Evolutionary conservation across 2,797 vertebrate genomes (phyloP), one percentile per base, ranked within the genome.

Genomic region (Babyrousa celebensis): DNA sequence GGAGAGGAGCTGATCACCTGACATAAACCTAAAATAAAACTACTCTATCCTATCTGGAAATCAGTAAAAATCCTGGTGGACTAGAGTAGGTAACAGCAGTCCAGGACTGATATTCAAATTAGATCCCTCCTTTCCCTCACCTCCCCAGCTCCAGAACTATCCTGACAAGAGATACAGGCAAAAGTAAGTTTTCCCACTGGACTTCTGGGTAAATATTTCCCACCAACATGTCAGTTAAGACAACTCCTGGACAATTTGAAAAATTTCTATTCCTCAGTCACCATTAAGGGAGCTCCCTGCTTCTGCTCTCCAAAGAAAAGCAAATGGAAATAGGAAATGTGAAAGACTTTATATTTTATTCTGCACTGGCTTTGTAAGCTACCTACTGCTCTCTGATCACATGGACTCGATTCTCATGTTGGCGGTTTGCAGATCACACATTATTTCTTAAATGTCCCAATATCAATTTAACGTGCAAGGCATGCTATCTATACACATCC

Each of bases 1-100:
- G 60, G 20, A 85, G 32, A 95, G 27, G 21, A 40, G 14, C 40
- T 78, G 32, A 72, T 85, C 16, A 72, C 71, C 29, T 90, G 62
- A 80, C 60, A 56, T 75, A 83, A 86, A 84, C 16, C 12, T 54
- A 84, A 74, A 74, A 72, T 43, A 12, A 93, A 88, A 89, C 12
- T 74, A 88, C 17, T 54, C 36, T 60, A n/a, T 48, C 1, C 6
- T 62, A 71, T 27, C 40, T 85, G 29, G 43, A 96, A 96, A 85
- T 43, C 65, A 79, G 1, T 65, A 70, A 77, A 92, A 29, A 43
- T 21, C 58, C 68, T 60, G 2, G 18, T 43, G 32, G 32, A 68
- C 16, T 58, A 43, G 20, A 94, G 25, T 15, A 67, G 27, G n/a
- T 58, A 89, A 40, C 1, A 91, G 10, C 29, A 14, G 21, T 32